Base-by-base conservation (phyloP, 1,140 invertebrate species). In the Camponotus floridanus region DNA sequence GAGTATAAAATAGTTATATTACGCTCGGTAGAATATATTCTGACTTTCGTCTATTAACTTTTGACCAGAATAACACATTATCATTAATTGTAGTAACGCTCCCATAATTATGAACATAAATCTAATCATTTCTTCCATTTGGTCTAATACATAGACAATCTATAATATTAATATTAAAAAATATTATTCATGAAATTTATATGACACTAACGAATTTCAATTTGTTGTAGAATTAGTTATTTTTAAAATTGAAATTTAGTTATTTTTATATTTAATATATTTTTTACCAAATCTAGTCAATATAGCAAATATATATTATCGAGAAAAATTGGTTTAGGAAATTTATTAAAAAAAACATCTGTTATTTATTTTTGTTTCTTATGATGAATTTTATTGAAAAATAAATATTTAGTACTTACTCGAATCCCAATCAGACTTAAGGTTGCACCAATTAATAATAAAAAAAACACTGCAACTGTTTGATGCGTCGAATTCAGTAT, bases 1-100 rank as follows among this genome's bases (percentile, higher is more conserved):
- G 26, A 36, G 33, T 71, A 5, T 55, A n/a, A 4, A 71, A 71
- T 36, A 55, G 55, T 55, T 48, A 68, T 51, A 71, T 79, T 80
- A 80, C 78, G 76, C 76, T 68, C 33, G 76, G 31, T 80, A 18
- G 36, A 80, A 80, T 80, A 70, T 36, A n/a, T 80, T 71, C 65
- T 80, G 33, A 18, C 65, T 80, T 80, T 57, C 45, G 48, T 80
- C 65, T 36, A 80, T 80, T 70, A 80, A 70, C 8, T 80, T 70
- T 21, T 80, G 65, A 57, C 51, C 36, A 42, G 78, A 70, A n/a
- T 80, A 71, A 80, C 78, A 80, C 33, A 80, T n/a, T 6, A 71
- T 70, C 65, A 80, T n/a, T 9, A 80, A 13, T 57, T 80, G 78
- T 18, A 80, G 1, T 51, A 80, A 57, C 8, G 61, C 48, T 31